A percentile compares a stretch with the other conserved stretches of the same genome.
phyloP scores from a whole-genome alignment of 1,140 invertebrate species.

The Rhizoglyphus robini region DNA sequence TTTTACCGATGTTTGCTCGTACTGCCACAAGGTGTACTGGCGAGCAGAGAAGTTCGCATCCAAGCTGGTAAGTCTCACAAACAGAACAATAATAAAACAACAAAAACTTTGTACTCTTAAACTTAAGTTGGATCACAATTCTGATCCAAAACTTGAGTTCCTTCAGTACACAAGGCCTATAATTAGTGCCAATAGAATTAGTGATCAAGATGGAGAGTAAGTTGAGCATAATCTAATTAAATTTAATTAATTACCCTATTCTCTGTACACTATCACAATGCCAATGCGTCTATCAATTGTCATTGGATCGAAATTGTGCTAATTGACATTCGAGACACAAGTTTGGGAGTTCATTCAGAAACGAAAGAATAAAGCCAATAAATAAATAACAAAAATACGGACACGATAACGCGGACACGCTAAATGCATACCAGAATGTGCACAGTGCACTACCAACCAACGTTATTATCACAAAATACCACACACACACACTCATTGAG shows the following conservation, averaged over 20 bases:
- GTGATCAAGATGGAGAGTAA: too few relatives aligned
- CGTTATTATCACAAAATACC: too few relatives aligned
- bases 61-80: constrained; percentile 31
- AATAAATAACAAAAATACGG: not conserved
- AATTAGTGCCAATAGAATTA: too few relatives aligned
- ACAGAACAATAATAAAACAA: not conserved
- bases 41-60: constrained; percentile 31
- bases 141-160: too few relatives aligned
- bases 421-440: not conserved
- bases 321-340: constrained; percentile 1
- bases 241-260: not conserved
- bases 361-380: not conserved
- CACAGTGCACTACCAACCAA: too few relatives aligned
- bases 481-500: too few relatives aligned
- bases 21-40: constrained; percentile 28
- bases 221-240: not conserved
- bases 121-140: too few relatives aligned
- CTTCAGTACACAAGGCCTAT: too few relatives aligned
- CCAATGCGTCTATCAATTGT: not conserved
- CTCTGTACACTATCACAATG: not conserved
- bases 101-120: too few relatives aligned
- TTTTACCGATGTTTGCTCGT: constrained; percentile 32
- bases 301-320: not conserved
- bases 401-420: not conserved
- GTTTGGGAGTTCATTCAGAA: not conserved